Evolutionary conservation across 2,797 vertebrate genomes (phyloP), one percentile per base, ranked within the genome.

Genomic region (Acanthurus tractus): DNA sequence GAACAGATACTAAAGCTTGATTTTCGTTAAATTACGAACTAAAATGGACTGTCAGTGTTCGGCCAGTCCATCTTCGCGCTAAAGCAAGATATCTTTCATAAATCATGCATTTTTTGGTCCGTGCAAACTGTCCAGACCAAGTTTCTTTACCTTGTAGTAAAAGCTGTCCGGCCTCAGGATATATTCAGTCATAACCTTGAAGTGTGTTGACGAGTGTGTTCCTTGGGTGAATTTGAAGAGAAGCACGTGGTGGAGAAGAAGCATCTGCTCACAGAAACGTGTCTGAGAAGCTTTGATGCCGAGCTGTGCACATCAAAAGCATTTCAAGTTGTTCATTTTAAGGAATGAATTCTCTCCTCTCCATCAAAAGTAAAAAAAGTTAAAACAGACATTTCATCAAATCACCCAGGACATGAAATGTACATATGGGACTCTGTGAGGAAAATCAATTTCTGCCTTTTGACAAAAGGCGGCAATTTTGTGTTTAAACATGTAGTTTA

Each of bases 291-390:
- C 68, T 49, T 40, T 78, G 62, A 54, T 70, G 61, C 55, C 15
- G 20, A 20, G 56, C n/a, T 71, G 63, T 48, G 49, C 22, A 59
- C 55, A 62, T 66, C 25, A 71, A 70, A 75, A 49, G 23, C 2
- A n/a, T 59, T 59, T 68, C 15, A 62, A 29, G 25, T 4, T 29
- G 25, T 29, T 29, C 25, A 29, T 29, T 29, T 29, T 29, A 3
- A 29, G 25, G 50, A 42, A 17, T 0, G 46, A 1, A 9, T 18
- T 45, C 11, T 63, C 22, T 34, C n/a, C n/a, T 56, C 23, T 52
- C 2, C 6, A 14, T 63, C 34, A 56, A 15, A 62, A 34, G 11
- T 13, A 0, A 4, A 63, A 38, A 40, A 8, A 8, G 38, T 13
- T 34, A 11, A 62, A n/a, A 29, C 3, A 13, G 22, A 45, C 38